phyloP scores from a whole-genome alignment of 2,888 invertebrate species.

The Scaptomyza parva region DNA sequence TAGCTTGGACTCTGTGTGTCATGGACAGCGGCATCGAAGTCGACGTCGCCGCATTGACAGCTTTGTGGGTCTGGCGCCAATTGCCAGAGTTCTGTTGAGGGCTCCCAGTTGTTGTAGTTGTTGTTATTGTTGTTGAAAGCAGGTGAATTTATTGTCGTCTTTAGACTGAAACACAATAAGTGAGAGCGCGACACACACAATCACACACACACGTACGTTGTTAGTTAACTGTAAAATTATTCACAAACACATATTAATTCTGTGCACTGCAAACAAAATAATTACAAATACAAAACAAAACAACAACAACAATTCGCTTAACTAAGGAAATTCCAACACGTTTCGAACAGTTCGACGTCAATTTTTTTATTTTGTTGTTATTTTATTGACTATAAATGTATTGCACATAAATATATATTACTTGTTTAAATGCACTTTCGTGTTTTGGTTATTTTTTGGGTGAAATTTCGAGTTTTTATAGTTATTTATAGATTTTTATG shows the following conservation, averaged over 20 bases:
- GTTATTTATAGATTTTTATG: constrained; percentile 1
- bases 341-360: constrained; percentile 56
- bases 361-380: constrained; percentile 37
- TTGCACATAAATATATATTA: constrained; percentile 38
- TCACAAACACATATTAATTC: constrained; percentile 50
- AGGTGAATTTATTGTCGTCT: constrained; percentile 54
- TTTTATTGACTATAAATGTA: constrained; percentile 29
- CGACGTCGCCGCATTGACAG: constrained; percentile 57
- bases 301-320: constrained; percentile 36
- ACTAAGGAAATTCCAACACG: constrained; percentile 71
- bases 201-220: constrained; percentile 62
- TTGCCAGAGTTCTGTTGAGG: constrained; percentile 9
- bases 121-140: constrained; percentile 22
- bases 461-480: constrained; percentile 31
- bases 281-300: constrained; percentile 17
- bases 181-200: constrained; percentile 55
- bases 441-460: constrained; percentile 2
- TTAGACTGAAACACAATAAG: constrained; percentile 53
- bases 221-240: constrained; percentile 65
- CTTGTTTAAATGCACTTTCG: constrained; percentile 58
- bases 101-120: constrained; percentile 4
- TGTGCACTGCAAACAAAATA: constrained; percentile 61
- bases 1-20: constrained; percentile 55
- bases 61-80: constrained; percentile 9
- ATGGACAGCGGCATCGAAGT: constrained; percentile 61